Evolutionary conservation across 1,140 invertebrate genomes (phyloP), one percentile per base, ranked within the genome.

Genomic region (Magallana angulata): DNA sequence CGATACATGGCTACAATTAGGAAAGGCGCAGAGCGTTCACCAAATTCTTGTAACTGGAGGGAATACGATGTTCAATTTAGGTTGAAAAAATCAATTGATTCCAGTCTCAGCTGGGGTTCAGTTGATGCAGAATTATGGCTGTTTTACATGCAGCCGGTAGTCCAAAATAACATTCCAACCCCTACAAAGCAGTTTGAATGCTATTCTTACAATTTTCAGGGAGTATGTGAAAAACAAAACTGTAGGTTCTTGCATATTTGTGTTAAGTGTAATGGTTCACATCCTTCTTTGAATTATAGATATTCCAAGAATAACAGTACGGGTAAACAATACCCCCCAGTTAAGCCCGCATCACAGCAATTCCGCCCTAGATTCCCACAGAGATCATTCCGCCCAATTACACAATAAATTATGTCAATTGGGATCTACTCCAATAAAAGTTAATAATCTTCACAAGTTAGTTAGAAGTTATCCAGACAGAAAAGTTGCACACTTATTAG

Each of bases 401-500:
- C 18, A 6, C 68, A 71, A 30, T 71, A 71, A 24, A 71, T 71
- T 71, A 71, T 30, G 18, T 6, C 5, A 71, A 7, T 24, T 71
- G 68, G 68, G 68, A 24, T 8, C 8, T 71, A 86, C 85, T 12
- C 82, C 82, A 30, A 62, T 85, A 16, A 83, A 71, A 14, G 56
- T 80, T 24, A 16, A 56, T 14, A 85, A 60, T 14, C 56, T 88
- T 71, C 24, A 85, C 58, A 24, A 57, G 11, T 30, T 76, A 12
- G 11, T 89, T 12, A 24, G 18, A 1, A 56, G 83, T 57, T 85
- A 90, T 60, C 87, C 83, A 48, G 84, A 89, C 60, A 71, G 16
- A 8, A 30, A 76, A 57, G 76, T 85, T n/a, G 82, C 56, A 16
- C 0, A 58, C 48, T 30, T 85, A 14, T 68, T 88, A 8, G 57